Conservation (phyloP, 2,113 vertebrate species). For the Pelvicachromis taeniatus region DNA sequence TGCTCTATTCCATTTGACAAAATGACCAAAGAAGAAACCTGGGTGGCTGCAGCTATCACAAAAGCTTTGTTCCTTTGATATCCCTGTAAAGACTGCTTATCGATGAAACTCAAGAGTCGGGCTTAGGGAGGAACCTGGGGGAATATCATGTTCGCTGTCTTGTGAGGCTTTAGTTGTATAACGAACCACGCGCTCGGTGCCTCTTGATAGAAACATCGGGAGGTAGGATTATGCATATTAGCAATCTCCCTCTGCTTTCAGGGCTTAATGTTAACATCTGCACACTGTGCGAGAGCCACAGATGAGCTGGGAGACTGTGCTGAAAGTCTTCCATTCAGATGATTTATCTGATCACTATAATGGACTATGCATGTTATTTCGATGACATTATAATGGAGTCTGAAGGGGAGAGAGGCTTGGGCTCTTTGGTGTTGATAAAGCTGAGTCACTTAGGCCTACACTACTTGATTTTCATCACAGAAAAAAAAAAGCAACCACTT, state of each 20-base stretch:
- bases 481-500: background rate
- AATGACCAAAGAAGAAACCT: conserved; percentile 38
- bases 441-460: conserved; percentile 2
- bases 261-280: conserved; percentile 60
- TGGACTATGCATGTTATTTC: conserved; percentile 52
- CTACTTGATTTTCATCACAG: conserved; percentile 2
- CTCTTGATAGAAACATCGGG: conserved; percentile 68
- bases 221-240: conserved; percentile 74
- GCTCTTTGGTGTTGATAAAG: conserved; percentile 12
- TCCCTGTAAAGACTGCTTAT: conserved; percentile 21
- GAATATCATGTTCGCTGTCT: conserved; percentile 50
- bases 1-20: conserved; percentile 6
- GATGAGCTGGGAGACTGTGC: conserved; percentile 29
- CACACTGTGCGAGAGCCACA: conserved; percentile 35
- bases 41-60: conserved; percentile 39
- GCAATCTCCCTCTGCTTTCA: conserved; percentile 48
- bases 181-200: conserved; percentile 51
- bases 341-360: conserved; percentile 59
- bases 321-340: conserved; percentile 56
- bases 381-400: conserved; percentile 49
- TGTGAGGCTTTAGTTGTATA: conserved; percentile 54
- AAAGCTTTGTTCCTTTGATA: conserved; percentile 63
- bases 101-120: conserved; percentile 50
- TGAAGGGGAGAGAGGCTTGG: conserved; percentile 13
- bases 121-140: conserved; percentile 54